Evolutionary conservation across 2,797 vertebrate species (phyloP).

Genomic region (Fistularia tabacaria): DNA sequence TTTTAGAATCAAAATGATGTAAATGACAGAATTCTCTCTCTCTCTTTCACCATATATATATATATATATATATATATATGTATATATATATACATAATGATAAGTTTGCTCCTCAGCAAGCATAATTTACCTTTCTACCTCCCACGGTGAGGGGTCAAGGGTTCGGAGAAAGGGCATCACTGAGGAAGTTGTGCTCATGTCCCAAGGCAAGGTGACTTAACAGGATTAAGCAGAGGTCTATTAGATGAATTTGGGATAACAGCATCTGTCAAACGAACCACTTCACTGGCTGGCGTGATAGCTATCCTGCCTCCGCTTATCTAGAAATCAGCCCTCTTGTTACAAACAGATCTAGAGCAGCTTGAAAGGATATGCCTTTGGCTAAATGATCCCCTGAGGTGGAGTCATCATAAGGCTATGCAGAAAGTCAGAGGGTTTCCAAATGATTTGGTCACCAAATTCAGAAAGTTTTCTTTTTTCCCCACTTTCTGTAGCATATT

Average conservation of each 20-base stretch:
- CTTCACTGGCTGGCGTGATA: slow-evolving; percentile 51
- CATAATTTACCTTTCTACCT: slow-evolving; percentile 1
- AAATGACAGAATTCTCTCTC: too few species aligned
- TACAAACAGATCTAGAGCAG: slow-evolving; percentile 49
- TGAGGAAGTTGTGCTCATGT: slow-evolving; percentile 42
- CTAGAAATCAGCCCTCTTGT: slow-evolving; percentile 57
- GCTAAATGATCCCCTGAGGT: slow-evolving; percentile 35
- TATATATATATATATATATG: slow-evolving; percentile 2
- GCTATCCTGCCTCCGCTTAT: slow-evolving; percentile 50
- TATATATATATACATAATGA: background rate
- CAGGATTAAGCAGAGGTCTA: slow-evolving; percentile 68
- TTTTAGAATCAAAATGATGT: too few species aligned
- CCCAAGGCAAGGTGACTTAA: slow-evolving; percentile 66
- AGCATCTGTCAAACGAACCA: slow-evolving; percentile 67
- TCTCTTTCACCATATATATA: too few species aligned
- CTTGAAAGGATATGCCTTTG: slow-evolving; percentile 61
- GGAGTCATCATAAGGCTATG: slow-evolving; percentile 29
- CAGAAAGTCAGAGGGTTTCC: slow-evolving; percentile 44
- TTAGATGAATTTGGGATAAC: slow-evolving; percentile 67
- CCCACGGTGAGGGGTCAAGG: slow-evolving; percentile 37
- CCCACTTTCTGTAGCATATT: slow-evolving; percentile 1
- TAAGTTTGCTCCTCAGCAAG: background rate
- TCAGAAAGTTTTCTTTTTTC: slow-evolving; percentile 1
- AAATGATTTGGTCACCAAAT: slow-evolving; percentile 14
- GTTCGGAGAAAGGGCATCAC: slow-evolving; percentile 55